phyloP scores from a whole-genome alignment of 2,797 vertebrate genomes.

The Miichthys miiuy region DNA sequence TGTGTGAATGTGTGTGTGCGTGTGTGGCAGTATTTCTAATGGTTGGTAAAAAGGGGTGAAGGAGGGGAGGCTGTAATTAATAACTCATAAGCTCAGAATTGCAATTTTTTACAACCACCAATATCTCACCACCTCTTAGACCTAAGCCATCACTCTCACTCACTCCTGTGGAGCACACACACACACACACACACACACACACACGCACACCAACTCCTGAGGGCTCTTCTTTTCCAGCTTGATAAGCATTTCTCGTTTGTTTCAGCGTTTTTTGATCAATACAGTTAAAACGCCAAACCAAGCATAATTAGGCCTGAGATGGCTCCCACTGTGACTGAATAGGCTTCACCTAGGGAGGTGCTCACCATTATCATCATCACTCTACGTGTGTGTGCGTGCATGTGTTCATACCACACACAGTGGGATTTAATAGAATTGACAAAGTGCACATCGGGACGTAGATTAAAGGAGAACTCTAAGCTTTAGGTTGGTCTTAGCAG shows the following conservation, averaged over 20 bases:
- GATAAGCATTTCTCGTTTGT: slow-evolving; percentile 82
- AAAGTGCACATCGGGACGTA: slow-evolving; percentile 74
- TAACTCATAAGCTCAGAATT: slow-evolving; percentile 79
- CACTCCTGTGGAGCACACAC: slow-evolving; percentile 53
- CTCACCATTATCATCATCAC: slow-evolving; percentile 74
- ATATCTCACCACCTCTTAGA: slow-evolving; percentile 75
- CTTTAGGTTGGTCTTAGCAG: slow-evolving; percentile 74
- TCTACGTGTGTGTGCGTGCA: slow-evolving; percentile 29
- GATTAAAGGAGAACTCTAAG: slow-evolving; percentile 74
- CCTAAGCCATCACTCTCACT: slow-evolving; percentile 68
- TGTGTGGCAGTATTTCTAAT: slow-evolving; percentile 67
- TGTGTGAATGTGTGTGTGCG: slow-evolving; percentile 33
- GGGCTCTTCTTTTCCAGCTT: slow-evolving; percentile 74
- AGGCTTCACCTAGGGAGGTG: slow-evolving; percentile 71
- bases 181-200: slow-evolving; percentile 8
- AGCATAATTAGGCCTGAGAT: slow-evolving; percentile 78
- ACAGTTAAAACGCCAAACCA: slow-evolving; percentile 80
- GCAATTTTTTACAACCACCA: slow-evolving; percentile 76
- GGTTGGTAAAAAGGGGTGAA: slow-evolving; percentile 68
- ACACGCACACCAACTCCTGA: slow-evolving; percentile 41
- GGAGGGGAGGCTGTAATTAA: slow-evolving; percentile 76
- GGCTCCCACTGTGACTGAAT: slow-evolving; percentile 74
- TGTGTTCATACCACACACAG: slow-evolving; percentile 56
- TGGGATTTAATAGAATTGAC: slow-evolving; percentile 79
- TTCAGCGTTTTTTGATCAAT: slow-evolving; percentile 79